Evolutionary conservation across 2,888 invertebrate species (phyloP).

Genomic region (Galerucella nymphaeae): DNA sequence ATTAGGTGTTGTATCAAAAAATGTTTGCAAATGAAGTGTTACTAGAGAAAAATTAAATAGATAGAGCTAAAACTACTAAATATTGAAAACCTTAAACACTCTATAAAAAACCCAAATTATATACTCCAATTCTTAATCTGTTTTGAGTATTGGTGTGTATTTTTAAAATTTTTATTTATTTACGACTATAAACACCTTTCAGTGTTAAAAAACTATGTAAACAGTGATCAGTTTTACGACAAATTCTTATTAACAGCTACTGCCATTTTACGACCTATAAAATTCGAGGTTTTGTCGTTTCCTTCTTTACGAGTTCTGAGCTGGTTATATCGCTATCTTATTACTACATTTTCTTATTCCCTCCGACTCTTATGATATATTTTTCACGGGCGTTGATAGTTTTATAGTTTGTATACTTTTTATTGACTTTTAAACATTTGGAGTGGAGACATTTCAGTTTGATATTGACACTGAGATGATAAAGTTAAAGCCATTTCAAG

Average conservation of each 20-base stretch:
- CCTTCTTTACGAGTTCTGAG: slow-evolving; percentile 53
- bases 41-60: too few species aligned
- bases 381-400: slow-evolving; percentile 38
- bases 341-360: slow-evolving; percentile 41
- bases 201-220: slow-evolving; percentile 68
- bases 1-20: too few species aligned
- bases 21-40: too few species aligned
- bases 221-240: slow-evolving; percentile 70
- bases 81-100: too few species aligned
- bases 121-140: too few species aligned
- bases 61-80: too few species aligned
- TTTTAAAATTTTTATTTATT: background rate
- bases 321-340: slow-evolving; percentile 49
- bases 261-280: slow-evolving; percentile 69
- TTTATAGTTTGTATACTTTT: slow-evolving; percentile 37
- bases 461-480: slow-evolving; percentile 17
- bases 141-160: too few species aligned
- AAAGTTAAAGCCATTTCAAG: slow-evolving; percentile 15
- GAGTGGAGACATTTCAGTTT: slow-evolving; percentile 25
- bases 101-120: too few species aligned
- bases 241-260: slow-evolving; percentile 71
- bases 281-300: slow-evolving; percentile 63
- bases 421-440: slow-evolving; percentile 37
- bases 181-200: slow-evolving; percentile 51
- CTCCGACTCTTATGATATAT: slow-evolving; percentile 30